Evolutionary conservation across 2,113 vertebrate genomes (phyloP).

Genomic region (Oncorhynchus masou): DNA sequence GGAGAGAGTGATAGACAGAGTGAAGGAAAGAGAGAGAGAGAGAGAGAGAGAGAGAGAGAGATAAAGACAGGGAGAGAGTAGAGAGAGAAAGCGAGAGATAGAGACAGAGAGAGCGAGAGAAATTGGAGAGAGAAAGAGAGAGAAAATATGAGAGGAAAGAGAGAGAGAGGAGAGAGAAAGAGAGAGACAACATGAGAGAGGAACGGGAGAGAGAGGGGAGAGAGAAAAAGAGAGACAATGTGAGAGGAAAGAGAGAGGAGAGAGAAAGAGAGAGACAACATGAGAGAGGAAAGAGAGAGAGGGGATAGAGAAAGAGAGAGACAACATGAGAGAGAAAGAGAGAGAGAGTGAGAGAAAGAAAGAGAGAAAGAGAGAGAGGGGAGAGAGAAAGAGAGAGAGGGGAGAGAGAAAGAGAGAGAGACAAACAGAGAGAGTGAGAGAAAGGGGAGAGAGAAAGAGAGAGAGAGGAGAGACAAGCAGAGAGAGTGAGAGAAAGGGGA

Average conservation of each 20-base stretch:
- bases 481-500: not conserved
- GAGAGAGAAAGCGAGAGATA: not conserved
- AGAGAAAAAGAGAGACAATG: too few species aligned
- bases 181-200: too few species aligned
- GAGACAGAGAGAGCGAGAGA: too few species aligned
- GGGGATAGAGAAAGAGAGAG: not conserved
- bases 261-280: not conserved
- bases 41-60: not conserved
- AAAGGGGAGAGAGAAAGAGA: not conserved
- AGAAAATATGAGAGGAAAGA: not conserved
- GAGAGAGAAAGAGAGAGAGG: not conserved
- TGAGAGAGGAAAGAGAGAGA: not conserved
- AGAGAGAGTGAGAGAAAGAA: not conserved
- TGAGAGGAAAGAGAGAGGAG: too few species aligned
- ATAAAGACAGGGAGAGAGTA: not conserved
- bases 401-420: not conserved
- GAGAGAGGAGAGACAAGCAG: too few species aligned
- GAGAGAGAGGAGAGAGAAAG: too few species aligned
- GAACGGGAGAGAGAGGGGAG: not conserved
- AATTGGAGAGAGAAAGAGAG: too few species aligned
- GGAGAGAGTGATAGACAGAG: not conserved
- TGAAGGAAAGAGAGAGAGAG: not conserved
- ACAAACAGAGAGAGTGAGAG: too few species aligned
- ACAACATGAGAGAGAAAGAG: not conserved
- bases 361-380: not conserved